Evolutionary conservation across 2,797 vertebrate species (phyloP).

Genomic region (Ctenochaetus hawaiiensis): DNA sequence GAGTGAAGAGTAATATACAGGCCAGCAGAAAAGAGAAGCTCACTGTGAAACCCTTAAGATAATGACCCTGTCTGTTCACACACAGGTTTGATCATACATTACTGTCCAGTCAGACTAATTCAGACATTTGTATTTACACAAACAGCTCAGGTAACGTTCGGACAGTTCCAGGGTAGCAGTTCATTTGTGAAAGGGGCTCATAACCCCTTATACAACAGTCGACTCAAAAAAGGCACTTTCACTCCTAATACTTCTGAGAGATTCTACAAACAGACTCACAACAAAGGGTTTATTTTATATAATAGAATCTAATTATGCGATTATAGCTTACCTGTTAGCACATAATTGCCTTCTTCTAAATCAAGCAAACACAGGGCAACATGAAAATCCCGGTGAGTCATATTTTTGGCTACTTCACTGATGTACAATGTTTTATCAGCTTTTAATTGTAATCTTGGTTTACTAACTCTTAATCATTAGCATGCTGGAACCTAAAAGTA

Average conservation of each 20-base stretch:
- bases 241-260: not conserved
- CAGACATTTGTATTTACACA: too few species aligned
- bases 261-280: not conserved
- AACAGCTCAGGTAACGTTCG: too few species aligned
- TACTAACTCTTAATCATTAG: too few species aligned
- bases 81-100: too few species aligned
- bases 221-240: not conserved
- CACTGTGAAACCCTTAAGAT: too few species aligned
- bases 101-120: too few species aligned
- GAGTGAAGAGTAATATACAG: too few species aligned
- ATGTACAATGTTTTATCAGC: not conserved
- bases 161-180: too few species aligned
- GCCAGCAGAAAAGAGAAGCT: too few species aligned
- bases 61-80: too few species aligned
- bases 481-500: not conserved
- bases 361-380: not conserved
- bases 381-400: not conserved
- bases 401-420: not conserved
- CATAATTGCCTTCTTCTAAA: not conserved
- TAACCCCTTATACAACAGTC: too few species aligned
- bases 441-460: not conserved
- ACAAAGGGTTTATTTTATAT: not conserved
- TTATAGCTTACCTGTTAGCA: not conserved
- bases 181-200: too few species aligned
- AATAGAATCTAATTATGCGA: not conserved